Evolutionary conservation across 2,113 vertebrate genomes (phyloP), one percentile per base, ranked within the genome.

Genomic region (Lynx canadensis): DNA sequence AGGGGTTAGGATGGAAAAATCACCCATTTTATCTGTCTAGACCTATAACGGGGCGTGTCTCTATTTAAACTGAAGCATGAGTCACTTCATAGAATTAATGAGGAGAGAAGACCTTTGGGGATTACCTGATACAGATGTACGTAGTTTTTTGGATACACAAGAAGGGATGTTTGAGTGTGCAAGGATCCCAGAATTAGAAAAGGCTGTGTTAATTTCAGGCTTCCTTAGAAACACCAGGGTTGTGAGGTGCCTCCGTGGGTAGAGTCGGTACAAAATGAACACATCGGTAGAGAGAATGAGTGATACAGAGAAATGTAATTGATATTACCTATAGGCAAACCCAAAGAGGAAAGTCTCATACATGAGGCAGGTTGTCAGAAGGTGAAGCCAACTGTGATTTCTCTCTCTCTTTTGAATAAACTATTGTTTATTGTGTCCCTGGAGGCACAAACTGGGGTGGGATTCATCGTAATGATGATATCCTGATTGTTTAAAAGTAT

Each of bases 171-270:
- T 82, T 96, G 84, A 48, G 79, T 87, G 31, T 65, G 69, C 7
- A 73, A 95, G 74, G 41, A 84, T 80, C 19, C 76, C 65, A 3
- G 95, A 93, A 97, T 97, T 95, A 90, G 36, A 83, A 92, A 92
- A 68, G 45, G 5, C 74, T 95, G 48, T 94, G 87, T 89, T 97
- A 96, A 95, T 96, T 98, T 98, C 92, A 95, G 92, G 83, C 97
- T 97, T 55, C 79, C 94, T 88, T 92, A 92, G 84, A 83, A 97
- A 97, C 92, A 90, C 57, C 69, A 66, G 92, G 92, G 66, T 80
- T 80, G 80, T 91, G 27, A 79, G 88, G 33, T 60, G n/a, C 36
- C 48, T 65, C n/a, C 36, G 65, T 55, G 79, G 33, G 65, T 25
- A 65, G 48, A 85, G 41, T 80, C 33, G 38, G 18, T 57, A 60